Evolutionary conservation across 2,113 vertebrate genomes (phyloP).

Genomic region (Marmota flaviventris): DNA sequence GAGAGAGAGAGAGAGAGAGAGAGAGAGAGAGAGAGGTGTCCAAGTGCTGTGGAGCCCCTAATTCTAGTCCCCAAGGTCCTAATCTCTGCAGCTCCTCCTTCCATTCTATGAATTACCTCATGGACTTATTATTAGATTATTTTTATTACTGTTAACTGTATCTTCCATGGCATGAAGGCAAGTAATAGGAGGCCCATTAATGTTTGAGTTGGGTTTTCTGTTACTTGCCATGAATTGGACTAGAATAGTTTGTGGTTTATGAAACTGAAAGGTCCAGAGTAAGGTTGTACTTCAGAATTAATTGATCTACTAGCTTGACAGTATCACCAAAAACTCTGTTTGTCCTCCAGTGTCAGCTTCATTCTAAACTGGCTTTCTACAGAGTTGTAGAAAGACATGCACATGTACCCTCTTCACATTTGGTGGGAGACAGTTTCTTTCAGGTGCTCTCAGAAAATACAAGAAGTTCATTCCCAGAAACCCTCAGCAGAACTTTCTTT

Average conservation of each 20-base stretch:
- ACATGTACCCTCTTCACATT: background rate
- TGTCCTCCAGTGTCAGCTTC: background rate
- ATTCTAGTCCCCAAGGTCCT: background rate
- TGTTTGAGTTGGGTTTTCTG: slow-evolving; percentile 44
- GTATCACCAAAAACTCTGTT: background rate
- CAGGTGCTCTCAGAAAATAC: background rate
- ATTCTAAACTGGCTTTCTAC: background rate
- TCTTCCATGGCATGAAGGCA: background rate
- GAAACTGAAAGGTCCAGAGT: background rate
- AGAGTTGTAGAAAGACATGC: background rate
- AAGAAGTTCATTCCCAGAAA: slow-evolving; percentile 24
- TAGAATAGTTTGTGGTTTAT: background rate
- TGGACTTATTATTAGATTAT: background rate
- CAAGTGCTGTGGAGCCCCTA: background rate
- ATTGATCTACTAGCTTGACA: background rate
- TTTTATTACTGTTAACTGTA: background rate
- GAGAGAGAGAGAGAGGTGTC: no score
- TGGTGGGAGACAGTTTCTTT: background rate
- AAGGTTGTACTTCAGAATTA: background rate
- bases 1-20: background rate
- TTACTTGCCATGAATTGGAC: slow-evolving; percentile 18
- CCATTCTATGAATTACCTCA: background rate
- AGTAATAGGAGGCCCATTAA: background rate
- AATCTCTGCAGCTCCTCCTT: slow-evolving; percentile 30
- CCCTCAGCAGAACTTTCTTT: background rate